These are phyloP conservation scores for Sebastes kiyomatsui DNA, from an alignment of 2,797 vertebrate species.

Conservation along the genomic window DNA sequence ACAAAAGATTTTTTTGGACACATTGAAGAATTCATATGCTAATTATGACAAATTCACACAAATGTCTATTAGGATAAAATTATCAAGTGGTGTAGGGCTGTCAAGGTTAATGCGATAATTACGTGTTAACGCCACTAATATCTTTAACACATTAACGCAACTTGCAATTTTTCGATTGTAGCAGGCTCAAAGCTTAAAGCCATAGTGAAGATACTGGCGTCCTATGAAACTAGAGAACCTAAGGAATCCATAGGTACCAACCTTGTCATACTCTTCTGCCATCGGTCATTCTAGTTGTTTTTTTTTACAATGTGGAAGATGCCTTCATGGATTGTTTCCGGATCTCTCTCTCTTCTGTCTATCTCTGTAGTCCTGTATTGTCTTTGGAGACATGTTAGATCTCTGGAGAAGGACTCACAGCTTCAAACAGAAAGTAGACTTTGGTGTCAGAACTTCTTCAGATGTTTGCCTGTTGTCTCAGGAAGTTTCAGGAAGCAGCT, in stretches of 20 bases:
- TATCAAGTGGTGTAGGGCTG: accelerated
- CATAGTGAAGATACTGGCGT: neutral
- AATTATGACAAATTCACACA: neutral
- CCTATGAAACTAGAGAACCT: neutral
- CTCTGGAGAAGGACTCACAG: slow-evolving; percentile 24
- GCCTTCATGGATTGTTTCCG: neutral
- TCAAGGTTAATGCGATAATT: neutral
- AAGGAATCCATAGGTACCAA: neutral
- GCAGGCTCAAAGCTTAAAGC: neutral
- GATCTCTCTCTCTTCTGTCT: neutral
- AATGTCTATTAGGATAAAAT: too few species aligned
- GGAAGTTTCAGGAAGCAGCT: slow-evolving; percentile 33
- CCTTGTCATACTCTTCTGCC: neutral
- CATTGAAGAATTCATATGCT: neutral
- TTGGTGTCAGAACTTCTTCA: neutral
- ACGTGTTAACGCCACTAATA: too few species aligned
- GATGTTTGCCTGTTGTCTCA: slow-evolving; percentile 10
- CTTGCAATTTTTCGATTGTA: neutral
- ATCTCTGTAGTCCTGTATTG: slow-evolving; percentile 20
- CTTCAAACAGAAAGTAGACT: neutral
- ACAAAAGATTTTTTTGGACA: accelerated
- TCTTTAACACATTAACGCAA: too few species aligned
- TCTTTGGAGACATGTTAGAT: slow-evolving; percentile 30
- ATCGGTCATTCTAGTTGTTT: neutral
- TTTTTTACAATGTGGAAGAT: neutral